Evolutionary conservation across 2,888 invertebrate genomes (phyloP).

Genomic region (Ormyrus rosae): DNA sequence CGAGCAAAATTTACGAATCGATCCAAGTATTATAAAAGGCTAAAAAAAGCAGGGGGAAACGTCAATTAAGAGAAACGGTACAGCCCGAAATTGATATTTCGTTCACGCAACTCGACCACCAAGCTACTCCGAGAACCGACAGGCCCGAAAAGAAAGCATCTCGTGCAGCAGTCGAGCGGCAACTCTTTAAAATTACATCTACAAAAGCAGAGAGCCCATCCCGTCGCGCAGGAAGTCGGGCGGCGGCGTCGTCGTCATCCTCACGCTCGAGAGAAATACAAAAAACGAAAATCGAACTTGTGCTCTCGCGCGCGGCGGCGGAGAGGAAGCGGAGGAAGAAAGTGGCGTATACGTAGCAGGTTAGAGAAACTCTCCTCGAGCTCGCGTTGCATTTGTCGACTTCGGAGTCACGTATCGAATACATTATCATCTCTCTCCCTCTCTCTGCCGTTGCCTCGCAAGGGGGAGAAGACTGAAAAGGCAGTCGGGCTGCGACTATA

Average conservation of each 20-base stretch:
- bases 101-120: constrained; percentile 6
- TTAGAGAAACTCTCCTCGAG: constrained; percentile 32
- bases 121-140: not conserved
- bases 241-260: constrained; percentile 1
- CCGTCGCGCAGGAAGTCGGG: constrained; percentile 17
- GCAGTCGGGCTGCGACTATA: constrained; percentile 67
- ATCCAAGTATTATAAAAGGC: too few species aligned
- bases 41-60: too few species aligned
- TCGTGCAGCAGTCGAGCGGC: not conserved
- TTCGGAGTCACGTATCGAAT: constrained; percentile 74
- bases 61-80: not conserved
- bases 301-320: not conserved
- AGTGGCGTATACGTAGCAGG: constrained; percentile 23
- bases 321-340: constrained; percentile 1
- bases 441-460: constrained; percentile 59
- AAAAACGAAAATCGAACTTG: constrained; percentile 15
- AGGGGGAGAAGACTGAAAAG: constrained; percentile 62
- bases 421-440: constrained; percentile 67
- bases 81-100: not conserved
- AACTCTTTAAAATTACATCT: constrained; percentile 23
- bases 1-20: too few species aligned
- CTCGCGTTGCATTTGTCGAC: constrained; percentile 61
- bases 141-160: not conserved
- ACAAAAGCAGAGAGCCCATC: constrained; percentile 3
- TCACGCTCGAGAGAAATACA: constrained; percentile 21